Base-by-base conservation (phyloP, 2,113 vertebrate species). In the Epinephelus fuscoguttatus region DNA sequence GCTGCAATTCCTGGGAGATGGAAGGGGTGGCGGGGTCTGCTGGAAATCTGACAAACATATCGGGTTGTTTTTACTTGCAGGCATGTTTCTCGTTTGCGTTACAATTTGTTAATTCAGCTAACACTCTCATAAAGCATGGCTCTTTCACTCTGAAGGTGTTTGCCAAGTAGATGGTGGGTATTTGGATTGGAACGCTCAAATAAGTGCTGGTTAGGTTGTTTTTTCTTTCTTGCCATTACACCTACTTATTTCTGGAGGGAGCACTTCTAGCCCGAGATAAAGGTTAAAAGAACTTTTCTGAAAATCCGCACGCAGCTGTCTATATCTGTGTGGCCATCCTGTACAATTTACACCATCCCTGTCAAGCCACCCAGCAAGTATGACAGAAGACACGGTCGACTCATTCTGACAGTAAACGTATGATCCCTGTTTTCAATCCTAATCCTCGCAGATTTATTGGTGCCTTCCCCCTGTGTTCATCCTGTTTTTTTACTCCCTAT, bases 61-160 rank as follows among this genome's bases (percentile, higher is more conserved):
- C 21, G 17, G n/a, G 23, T 57, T 91, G 78, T 83, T 91, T 90
- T 89, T 79, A 70, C 83, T 66, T 14, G 63, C 42, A 61, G 78
- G 68, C 81, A 73, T 89, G 86, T 84, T 91, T 84, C 77, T 85
- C 21, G n/a, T 89, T 89, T 90, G 84, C 76, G 18, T 84, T 86
- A 78, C 75, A 84, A 89, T 92, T 90, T 90, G 89, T 91, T 94
- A 92, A 93, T 94, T 94, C 88, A 76, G 81, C 83, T 86, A 89
- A 93, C 69, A 75, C 88, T 74, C 82, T 86, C 85, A 71, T 89
- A 88, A 88, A 89, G 85, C 70, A 71, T 2, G 15, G 70, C 81
- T 90, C 79, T 63, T 74, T 77, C 75, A 83, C 64, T 56, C 61
- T 60, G 61, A 73, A 80, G 84, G 76, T 84, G 83, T 87, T 79